Evolutionary conservation across 2,888 invertebrate genomes (phyloP).

Genomic region (Globia sparganii): DNA sequence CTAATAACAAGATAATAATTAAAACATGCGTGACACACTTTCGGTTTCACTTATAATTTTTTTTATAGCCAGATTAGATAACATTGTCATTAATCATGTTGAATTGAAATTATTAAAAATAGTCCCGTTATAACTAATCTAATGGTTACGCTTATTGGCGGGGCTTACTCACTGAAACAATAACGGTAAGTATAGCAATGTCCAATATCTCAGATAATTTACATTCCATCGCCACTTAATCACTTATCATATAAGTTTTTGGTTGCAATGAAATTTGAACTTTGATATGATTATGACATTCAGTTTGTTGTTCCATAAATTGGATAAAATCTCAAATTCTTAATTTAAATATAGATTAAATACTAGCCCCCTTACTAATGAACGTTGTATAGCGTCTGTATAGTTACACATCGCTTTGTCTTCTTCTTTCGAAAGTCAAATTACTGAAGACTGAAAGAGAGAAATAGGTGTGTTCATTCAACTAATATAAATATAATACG

Average conservation of each 20-base stretch:
- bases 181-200: neutral
- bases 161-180: neutral
- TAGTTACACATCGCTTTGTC: no score
- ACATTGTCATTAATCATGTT: slow-evolving; percentile 33
- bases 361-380: no score
- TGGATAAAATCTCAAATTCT: neutral
- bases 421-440: no score
- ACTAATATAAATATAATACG: no score
- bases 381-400: no score
- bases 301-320: neutral
- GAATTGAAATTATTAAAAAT: slow-evolving; percentile 16
- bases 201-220: no score
- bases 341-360: neutral
- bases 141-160: neutral
- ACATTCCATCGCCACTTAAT: no score
- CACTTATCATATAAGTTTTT: neutral
- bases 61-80: slow-evolving; percentile 53
- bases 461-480: no score
- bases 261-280: neutral
- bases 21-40: slow-evolving; percentile 59
- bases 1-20: slow-evolving; percentile 55
- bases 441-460: no score
- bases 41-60: slow-evolving; percentile 20
- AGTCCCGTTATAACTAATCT: neutral
- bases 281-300: neutral